phyloP scores from a whole-genome alignment of 2,888 invertebrate genomes.

The Danaus chrysippus region DNA sequence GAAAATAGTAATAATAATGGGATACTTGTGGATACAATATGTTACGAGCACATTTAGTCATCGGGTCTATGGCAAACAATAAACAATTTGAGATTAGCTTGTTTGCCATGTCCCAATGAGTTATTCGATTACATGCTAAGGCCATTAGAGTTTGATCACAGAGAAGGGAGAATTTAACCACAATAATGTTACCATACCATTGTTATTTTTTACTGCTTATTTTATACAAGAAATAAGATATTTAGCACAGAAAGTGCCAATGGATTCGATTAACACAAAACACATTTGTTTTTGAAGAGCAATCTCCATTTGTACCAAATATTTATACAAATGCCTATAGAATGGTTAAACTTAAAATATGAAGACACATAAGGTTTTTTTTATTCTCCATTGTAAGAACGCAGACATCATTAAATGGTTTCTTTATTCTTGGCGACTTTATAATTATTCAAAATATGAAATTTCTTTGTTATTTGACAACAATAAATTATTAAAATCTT shows the following conservation, averaged over 20 bases:
- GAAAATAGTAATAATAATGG: too few relatives aligned
- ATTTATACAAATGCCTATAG: neutral
- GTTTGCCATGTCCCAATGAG: conserved; percentile 4
- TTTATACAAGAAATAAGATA: neutral
- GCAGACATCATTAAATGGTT: conserved; percentile 2
- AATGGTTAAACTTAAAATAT: neutral
- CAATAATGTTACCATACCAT: neutral
- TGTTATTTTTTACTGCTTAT: neutral
- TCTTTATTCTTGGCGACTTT: conserved; percentile 1
- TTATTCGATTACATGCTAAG: conserved; percentile 5
- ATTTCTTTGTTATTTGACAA: too few relatives aligned
- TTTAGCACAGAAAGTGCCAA: too few relatives aligned
- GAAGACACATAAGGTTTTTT: neutral
- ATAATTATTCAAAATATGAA: neutral
- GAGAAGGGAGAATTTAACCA: neutral
- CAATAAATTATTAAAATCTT: too few relatives aligned
- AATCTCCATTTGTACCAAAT: too few relatives aligned
- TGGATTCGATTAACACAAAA: too few relatives aligned
- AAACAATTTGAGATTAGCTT: conserved; percentile 6
- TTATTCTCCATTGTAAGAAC: conserved; percentile 1
- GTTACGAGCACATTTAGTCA: neutral
- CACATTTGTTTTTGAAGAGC: too few relatives aligned
- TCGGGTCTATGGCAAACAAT: conserved; percentile 5
- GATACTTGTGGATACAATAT: too few relatives aligned
- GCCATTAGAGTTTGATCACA: conserved; percentile 3